Evolutionary conservation across 2,113 vertebrate genomes (phyloP).

Genomic region (Himantopus leucocephalus): DNA sequence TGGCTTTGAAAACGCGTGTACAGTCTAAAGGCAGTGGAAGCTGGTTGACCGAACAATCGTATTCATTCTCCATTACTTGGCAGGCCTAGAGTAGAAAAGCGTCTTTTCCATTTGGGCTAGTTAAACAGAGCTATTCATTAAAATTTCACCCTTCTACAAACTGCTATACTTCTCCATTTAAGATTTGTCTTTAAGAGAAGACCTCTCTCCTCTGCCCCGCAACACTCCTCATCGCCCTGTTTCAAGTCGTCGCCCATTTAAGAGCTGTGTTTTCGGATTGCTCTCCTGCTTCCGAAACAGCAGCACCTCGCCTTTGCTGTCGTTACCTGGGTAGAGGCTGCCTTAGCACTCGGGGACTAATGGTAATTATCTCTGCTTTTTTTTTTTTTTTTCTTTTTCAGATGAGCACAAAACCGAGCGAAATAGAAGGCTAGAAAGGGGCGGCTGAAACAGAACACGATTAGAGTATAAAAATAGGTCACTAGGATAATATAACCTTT

Average conservation of each 20-base stretch:
- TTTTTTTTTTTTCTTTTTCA: background rate
- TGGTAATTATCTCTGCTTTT: background rate
- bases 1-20: conserved; percentile 27
- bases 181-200: background rate
- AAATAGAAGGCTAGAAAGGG: conserved; percentile 36
- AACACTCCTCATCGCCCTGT: background rate
- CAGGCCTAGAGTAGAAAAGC: conserved; percentile 57
- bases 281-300: background rate
- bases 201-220: background rate
- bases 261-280: background rate
- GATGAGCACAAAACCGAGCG: background rate
- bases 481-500: conserved; percentile 71
- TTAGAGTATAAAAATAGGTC: conserved; percentile 67
- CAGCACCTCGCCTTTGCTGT: background rate
- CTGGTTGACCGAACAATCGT: conserved; percentile 47
- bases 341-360: background rate
- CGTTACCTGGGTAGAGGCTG: background rate
- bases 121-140: conserved; percentile 58
- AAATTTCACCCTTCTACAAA: conserved; percentile 1
- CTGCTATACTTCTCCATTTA: background rate
- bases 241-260: background rate
- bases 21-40: conserved; percentile 50
- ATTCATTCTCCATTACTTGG: conserved; percentile 64
- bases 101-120: conserved; percentile 45
- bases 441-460: background rate